A percentile compares a stretch with the other conserved stretches of the same genome.
These are phyloP conservation scores for Ypsolopha sequella DNA, from an alignment of 2,888 invertebrate genomes.

Conservation along the genomic window DNA sequence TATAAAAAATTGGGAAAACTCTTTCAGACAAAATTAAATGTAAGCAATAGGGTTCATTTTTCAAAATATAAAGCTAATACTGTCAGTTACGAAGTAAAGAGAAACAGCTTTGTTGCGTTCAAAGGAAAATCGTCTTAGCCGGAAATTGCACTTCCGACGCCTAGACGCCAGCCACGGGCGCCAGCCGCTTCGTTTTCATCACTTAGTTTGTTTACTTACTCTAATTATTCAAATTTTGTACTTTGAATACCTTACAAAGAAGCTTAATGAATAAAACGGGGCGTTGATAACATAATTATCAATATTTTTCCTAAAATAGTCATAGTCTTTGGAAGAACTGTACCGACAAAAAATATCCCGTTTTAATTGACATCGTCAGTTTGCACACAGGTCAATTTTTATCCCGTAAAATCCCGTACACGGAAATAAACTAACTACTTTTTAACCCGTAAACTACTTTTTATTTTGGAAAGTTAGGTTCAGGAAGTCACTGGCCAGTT, in stretches of 20 bases:
- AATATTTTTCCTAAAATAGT: not conserved
- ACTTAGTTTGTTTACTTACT: no score
- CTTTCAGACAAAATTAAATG: no score
- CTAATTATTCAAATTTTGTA: no score
- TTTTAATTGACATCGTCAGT: no score
- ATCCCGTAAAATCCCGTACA: no score
- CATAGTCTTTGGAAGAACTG: not conserved
- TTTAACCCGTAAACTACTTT: no score
- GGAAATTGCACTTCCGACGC: conserved; percentile 62
- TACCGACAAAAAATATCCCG: not conserved
- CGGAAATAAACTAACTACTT: no score
- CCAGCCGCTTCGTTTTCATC: not conserved
- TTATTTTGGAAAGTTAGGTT: no score
- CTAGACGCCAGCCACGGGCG: conserved; percentile 19
- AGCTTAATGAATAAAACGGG: not conserved
- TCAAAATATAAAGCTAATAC: conserved; percentile 21
- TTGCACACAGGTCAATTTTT: no score
- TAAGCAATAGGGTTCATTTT: conserved; percentile 1
- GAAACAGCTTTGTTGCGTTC: conserved; percentile 28
- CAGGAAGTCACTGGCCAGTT: no score
- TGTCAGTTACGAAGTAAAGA: conserved; percentile 12
- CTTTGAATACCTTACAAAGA: no score
- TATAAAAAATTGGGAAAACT: no score
- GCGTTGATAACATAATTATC: not conserved
- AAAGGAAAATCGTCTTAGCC: conserved; percentile 48